Base-by-base conservation (phyloP, 2,113 vertebrate species). In the Benitochromis conjunctus region DNA sequence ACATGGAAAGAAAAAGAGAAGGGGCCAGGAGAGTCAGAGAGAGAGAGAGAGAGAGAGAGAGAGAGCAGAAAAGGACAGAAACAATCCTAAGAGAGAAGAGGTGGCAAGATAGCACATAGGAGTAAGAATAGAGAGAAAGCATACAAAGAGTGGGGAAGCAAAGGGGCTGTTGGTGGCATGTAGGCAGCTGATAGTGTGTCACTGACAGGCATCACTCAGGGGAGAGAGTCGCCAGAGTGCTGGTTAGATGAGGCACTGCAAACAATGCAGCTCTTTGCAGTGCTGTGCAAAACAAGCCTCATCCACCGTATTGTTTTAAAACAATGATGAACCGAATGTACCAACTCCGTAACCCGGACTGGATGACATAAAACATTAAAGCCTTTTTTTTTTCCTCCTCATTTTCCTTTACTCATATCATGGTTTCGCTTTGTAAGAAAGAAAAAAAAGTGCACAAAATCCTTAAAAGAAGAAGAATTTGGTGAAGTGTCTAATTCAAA, bases 151-250 rank as follows among this genome's bases (percentile, higher is more conserved):
- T 55, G 91, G 87, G 88, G 91, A 83, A 82, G 84, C 86, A 84
- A 86, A 86, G 87, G 79, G 86, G 81, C 84, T 89, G 93, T 81
- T 54, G 88, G 87, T 89, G 93, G 91, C 88, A 79, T 92, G 93
- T 92, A 85, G 92, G 92, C 88, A 90, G 91, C 85, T 93, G 93
- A 95, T 91, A 82, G 81, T 91, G 91, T 89, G 90, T 87, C 92
- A 92, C 80, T 94, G 95, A 94, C 93, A 95, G 92, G 86, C 88
- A 58, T 93, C 94, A 94, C 90, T 95, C 93, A 91, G 85, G 90
- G 91, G 92, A 88, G 82, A 41, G 79, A 92, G 90, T 85, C 60
- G 31, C 79, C 82, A 80, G 60, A 89, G 91, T 87, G 82, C 85
- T 86, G 85, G 56, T 81, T 66, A 86, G 92, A 94, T 85, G 92